Evolutionary conservation across 2,888 invertebrate species (phyloP), one percentile per base, ranked within the genome.

Genomic region (Portevinia maculata): DNA sequence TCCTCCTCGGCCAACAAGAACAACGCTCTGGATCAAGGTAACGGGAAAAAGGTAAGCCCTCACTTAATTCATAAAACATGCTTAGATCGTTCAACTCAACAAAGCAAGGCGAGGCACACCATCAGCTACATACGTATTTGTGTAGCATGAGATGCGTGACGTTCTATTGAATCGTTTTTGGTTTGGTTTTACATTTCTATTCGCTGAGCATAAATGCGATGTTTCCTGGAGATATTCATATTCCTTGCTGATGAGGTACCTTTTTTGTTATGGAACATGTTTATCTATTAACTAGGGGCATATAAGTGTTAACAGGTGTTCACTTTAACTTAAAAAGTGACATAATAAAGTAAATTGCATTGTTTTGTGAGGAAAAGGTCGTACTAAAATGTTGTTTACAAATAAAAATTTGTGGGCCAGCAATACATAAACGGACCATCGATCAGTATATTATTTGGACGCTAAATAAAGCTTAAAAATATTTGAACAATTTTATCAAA

Each of bases 41-140:
- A 89, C 89, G 89, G 89, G 88, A 89, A 89, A 89, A 89, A 89
- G 89, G 89, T 89, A 89, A 89, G 79, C 55, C 44, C 44, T 79
- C 62, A 81, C 74, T 75, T 75, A 75, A 84, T 81, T 84, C 69
- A 84, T 84, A 69, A 84, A 70, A 74, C 57, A 78, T 83, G 70
- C 53, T 67, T 41, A 50, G 78, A 83, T 78, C 78, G 55, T 78
- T 78, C 65, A 67, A 83, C 71, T 67, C 32, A 11, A 34, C 24
- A 30, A 8, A 39, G 34, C 41, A 60, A 60, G 52, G 52, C 60
- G 34, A 57, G 69, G 73, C 65, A 2, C 53, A 53, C 30, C 41
- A 17, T 0, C 17, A 44, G 11, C 17, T 44, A 19, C 3, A 32
- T 46, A 19, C 19, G 39, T 28, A 17, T 24, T 24, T 17, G 44